These are phyloP conservation scores for Danionella dracula DNA, from an alignment of 2,797 vertebrate species.

Conservation along the genomic window DNA sequence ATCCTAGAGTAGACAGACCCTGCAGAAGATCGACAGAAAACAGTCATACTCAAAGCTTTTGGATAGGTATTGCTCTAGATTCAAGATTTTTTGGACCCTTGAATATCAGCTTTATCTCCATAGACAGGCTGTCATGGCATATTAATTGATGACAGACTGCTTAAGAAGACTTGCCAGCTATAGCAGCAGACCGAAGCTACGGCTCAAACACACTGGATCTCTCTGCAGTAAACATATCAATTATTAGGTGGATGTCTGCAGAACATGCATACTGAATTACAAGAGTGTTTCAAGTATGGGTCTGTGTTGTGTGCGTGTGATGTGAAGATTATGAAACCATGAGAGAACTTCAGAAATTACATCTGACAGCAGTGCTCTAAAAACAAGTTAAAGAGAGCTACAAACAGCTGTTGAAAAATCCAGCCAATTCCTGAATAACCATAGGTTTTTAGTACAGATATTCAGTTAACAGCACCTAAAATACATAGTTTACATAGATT, in stretches of 20 bases:
- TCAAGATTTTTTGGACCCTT: no score
- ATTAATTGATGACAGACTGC: neutral
- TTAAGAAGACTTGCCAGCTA: neutral
- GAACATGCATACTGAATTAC: neutral
- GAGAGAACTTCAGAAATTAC: neutral
- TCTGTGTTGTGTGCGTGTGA: neutral
- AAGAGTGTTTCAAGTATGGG: neutral
- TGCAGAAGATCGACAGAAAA: slow-evolving; percentile 48
- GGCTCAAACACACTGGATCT: neutral
- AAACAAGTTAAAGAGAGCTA: neutral
- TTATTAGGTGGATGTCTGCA: slow-evolving; percentile 1
- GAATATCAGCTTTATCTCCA: neutral
- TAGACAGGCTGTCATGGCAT: neutral
- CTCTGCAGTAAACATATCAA: slow-evolving; percentile 3
- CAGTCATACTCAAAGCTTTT: no score
- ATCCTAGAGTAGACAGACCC: slow-evolving; percentile 89
- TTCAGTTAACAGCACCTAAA: no score
- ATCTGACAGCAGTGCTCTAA: neutral
- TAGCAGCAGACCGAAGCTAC: neutral
- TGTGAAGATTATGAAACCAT: neutral
- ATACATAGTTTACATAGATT: no score
- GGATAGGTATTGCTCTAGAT: no score
- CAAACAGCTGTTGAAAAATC: neutral
- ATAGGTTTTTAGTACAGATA: no score
- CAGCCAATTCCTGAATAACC: no score